Base-by-base conservation (phyloP, 2,113 vertebrate genomes). In the Helogale parvula region DNA sequence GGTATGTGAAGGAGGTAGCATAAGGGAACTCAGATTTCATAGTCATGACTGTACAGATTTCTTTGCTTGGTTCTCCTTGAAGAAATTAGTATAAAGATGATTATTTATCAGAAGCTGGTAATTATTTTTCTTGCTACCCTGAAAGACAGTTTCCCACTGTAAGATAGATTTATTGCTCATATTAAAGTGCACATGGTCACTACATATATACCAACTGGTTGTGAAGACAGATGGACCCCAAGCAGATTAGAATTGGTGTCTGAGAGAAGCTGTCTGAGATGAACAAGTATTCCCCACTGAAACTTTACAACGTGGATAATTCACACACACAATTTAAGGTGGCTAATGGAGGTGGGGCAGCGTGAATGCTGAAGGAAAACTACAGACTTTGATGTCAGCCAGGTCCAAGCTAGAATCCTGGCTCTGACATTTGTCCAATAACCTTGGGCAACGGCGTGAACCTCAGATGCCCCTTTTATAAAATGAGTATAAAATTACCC, bases 11-110 rank as follows among this genome's bases (percentile, higher is more conserved):
- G 33, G 54, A 33, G 60, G 88, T 11, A 9, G 23, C 47, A 29
- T 0, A 31, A 31, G 16, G 41, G 47, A 38, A 45, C 41, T 38
- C 72, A 7, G 25, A 5, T 29, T 23, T 74, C 74, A 66, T 21
- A 29, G 76, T 14, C 50, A 5, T 1, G 79, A 33, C 45, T n/a
- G 50, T 1, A 0, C 0, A 41, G 3, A 71, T 95, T 68, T 60
- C 60, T 88, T 90, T 0, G 12, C 45, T 52, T 77, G 45, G 57
- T 60, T 29, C 9, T 94, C 76, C 91, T 93, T 0, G 0, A 97
- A 72, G 47, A 77, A 97, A 92, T n/a, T 5, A 93, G 45, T 41
- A 0, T 17, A 29, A 90, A 88, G 74, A 69, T 65, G 4, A 94
- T 33, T 69, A 0, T 57, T 85, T 74, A 72, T 33, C 76, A 52